Conservation (phyloP, 2,888 invertebrate species). For the Trichogramma dendrolimi region DNA sequence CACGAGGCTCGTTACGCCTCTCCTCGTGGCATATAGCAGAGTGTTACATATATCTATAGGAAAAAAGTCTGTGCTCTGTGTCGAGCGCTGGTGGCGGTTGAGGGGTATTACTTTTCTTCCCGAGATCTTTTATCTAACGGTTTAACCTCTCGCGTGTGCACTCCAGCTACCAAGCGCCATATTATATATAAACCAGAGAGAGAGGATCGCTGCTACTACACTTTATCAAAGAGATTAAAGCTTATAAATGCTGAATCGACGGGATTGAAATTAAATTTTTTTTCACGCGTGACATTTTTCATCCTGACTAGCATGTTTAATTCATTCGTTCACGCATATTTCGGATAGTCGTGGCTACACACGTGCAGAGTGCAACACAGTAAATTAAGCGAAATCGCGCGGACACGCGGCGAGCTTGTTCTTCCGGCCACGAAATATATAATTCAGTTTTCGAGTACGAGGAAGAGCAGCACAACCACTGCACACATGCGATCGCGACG, state of each 20-base stretch:
- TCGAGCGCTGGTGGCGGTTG: constrained; percentile 40
- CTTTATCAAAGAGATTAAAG: constrained; percentile 56
- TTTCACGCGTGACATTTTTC: background rate
- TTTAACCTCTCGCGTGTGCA: constrained; percentile 45
- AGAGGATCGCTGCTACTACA: constrained; percentile 41
- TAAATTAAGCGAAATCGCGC: no score
- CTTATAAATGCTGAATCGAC: constrained; percentile 58
- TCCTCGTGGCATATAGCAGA: background rate
- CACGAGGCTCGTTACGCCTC: constrained; percentile 48
- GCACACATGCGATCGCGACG: constrained; percentile 41
- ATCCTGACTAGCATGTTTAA: no score
- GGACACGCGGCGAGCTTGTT: no score
- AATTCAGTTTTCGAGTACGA: no score
- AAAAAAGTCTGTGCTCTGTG: constrained; percentile 45
- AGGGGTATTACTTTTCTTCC: constrained; percentile 48
- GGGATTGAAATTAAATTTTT: constrained; percentile 58
- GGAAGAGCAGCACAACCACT: no score
- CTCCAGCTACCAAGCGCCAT: no score
- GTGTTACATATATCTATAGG: constrained; percentile 29
- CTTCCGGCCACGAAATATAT: no score
- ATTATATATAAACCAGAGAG: background rate
- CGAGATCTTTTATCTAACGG: constrained; percentile 52
- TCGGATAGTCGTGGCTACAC: no score
- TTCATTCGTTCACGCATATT: no score
- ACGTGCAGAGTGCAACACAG: no score